Base-by-base conservation (phyloP, 2,113 vertebrate species). In the Anguilla rostrata region DNA sequence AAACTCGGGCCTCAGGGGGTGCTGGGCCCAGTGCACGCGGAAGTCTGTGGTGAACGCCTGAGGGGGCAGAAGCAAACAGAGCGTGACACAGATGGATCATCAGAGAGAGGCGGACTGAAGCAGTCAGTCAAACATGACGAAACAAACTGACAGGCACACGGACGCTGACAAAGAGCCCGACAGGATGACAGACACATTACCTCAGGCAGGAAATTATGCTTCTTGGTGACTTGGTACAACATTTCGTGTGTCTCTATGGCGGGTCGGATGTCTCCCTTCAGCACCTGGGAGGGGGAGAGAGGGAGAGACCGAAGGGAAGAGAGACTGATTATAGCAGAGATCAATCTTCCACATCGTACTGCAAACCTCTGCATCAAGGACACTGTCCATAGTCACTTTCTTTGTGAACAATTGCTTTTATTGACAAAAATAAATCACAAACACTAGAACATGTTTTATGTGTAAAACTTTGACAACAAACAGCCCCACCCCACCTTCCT, bases 21-120 rank as follows among this genome's bases (percentile, higher is more conserved):
- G 98, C 92, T 99, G 98, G 63, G 98, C 98, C 98, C 98, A 99
- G 89, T 99, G 98, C 85, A 99, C 98, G 91, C 98, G 96, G 90
- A 99, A 99, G 93, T 99, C 98, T 87, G 98, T 99, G 82, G 98
- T 99, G 94, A 99, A 99, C n/a, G 98, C 98, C 98, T 99, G 90
- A 83, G n/a, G 88, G 90, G 88, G 39, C 12, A 16, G 87, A 80
- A 87, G 16, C 1, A n/a, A 12, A 92, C 90, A 91, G 86, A 66
- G 5, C 40, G 26, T 16, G 87, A 6, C 57, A 78, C 29, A 79
- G 12, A 81, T 15, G 29, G 53, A 29, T 57, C 15, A 79, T 2
- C 5, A 66, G n/a, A 81, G 4, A 84, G 16, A 88, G 71, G 85
- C 2, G 9, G 43, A 11, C 49, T 12, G 43, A 46, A 84, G 39